Conservation (phyloP, 2,888 invertebrate species). For the Himalopsyche japonica region DNA sequence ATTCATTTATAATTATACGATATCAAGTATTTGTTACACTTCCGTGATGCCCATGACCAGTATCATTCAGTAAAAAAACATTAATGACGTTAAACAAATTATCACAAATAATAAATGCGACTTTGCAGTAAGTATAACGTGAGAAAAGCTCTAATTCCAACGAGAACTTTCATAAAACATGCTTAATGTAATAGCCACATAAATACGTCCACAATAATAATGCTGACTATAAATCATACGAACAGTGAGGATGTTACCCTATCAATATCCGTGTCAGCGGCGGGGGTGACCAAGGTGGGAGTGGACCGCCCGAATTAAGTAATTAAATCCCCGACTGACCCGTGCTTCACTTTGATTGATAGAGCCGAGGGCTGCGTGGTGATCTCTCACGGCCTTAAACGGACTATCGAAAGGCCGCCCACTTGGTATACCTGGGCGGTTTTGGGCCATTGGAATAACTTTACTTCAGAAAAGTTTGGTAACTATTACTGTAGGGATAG, state of each 20-base stretch:
- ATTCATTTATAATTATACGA: too few species aligned
- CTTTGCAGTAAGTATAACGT: too few species aligned
- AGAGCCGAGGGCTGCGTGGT: neutral
- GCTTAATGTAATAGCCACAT: neutral
- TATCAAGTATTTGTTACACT: too few species aligned
- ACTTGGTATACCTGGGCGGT: neutral
- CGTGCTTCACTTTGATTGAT: constrained; percentile 23
- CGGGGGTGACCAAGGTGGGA: neutral
- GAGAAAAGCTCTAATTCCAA: too few species aligned
- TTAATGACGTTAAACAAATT: too few species aligned
- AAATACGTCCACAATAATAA: neutral
- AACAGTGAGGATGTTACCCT: neutral
- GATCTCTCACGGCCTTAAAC: neutral
- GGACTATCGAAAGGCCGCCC: neutral
- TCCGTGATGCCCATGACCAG: too few species aligned
- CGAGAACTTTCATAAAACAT: neutral
- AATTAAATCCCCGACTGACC: constrained; percentile 30
- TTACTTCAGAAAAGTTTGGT: neutral
- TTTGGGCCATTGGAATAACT: neutral
- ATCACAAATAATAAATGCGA: too few species aligned
- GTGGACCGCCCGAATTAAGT: constrained; percentile 22
- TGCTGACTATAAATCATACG: neutral
- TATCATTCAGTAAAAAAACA: too few species aligned
- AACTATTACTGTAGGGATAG: neutral
- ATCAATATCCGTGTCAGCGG: constrained; percentile 20